Conservation (phyloP, 2,797 vertebrate genomes). For the Mareca penelope region DNA sequence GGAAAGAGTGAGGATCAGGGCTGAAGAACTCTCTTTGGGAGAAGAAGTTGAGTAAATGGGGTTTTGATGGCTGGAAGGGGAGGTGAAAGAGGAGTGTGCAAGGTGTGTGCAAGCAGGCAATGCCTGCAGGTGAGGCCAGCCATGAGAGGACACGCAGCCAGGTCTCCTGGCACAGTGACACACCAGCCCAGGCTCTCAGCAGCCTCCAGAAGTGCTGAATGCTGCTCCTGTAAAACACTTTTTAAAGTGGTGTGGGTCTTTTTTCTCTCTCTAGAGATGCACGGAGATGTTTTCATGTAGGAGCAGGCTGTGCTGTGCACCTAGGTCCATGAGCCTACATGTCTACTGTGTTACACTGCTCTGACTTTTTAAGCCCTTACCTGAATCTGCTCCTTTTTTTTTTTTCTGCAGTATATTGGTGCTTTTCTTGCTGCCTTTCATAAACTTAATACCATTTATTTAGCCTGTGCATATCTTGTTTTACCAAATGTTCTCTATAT, state of each 20-base stretch:
- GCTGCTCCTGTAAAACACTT: not conserved
- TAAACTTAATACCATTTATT: not conserved
- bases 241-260: not conserved
- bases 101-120: not conserved
- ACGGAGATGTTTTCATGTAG: not conserved
- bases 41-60: not conserved
- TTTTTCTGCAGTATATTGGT: not conserved
- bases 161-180: not conserved
- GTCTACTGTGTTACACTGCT: not conserved
- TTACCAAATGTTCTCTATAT: not conserved
- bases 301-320: not conserved
- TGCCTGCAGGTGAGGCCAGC: not conserved
- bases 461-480: not conserved
- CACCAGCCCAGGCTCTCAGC: not conserved
- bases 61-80: not conserved
- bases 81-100: not conserved
- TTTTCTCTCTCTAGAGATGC: not conserved
- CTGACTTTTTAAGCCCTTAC: not conserved
- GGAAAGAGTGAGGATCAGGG: not conserved
- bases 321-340: not conserved
- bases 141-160: fast-evolving
- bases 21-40: not conserved
- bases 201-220: fast-evolving
- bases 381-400: not conserved
- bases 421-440: conserved; percentile 38